These are phyloP conservation scores for Agrypnia vestita DNA, from an alignment of 1,140 invertebrate species.

Conservation along the genomic window DNA sequence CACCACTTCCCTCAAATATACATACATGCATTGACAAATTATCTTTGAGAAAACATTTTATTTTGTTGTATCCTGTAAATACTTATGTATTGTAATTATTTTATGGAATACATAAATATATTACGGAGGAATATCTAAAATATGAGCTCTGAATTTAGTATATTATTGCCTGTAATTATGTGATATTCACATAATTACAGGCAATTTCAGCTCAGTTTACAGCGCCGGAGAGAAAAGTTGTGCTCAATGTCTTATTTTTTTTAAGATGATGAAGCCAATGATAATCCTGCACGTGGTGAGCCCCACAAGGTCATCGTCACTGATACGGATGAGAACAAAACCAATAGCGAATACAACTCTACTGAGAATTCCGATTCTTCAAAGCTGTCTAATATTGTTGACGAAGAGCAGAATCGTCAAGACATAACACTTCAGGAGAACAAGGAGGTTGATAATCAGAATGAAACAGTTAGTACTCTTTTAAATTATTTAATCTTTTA, in stretches of 20 bases:
- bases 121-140: too few species aligned
- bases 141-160: too few species aligned
- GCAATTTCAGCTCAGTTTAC: too few species aligned
- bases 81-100: too few species aligned
- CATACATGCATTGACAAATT: too few species aligned
- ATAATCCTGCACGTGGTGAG: constrained; percentile 67
- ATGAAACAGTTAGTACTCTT: constrained; percentile 17
- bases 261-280: constrained; percentile 51
- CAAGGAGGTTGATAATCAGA: constrained; percentile 30
- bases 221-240: too few species aligned
- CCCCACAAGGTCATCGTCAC: constrained; percentile 62
- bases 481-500: background rate
- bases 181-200: too few species aligned
- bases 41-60: too few species aligned
- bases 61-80: too few species aligned
- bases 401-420: constrained; percentile 64
- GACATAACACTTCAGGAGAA: constrained; percentile 55
- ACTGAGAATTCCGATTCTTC: constrained; percentile 64
- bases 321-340: constrained; percentile 63
- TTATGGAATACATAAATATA: too few species aligned
- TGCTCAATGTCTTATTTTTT: background rate
- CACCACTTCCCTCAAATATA: too few species aligned
- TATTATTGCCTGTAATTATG: too few species aligned
- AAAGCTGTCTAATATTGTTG: constrained; percentile 65
- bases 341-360: constrained; percentile 49